Conservation (phyloP, 2,113 vertebrate genomes). For the human region GRCh38 chr20:21164001-21164500, state of each 20-base stretch:
- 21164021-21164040: neutral
- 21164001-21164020: neutral
- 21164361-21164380: neutral
- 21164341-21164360: neutral
- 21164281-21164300: neutral
- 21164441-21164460: neutral
- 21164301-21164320: constrained; percentile 15
- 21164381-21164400: neutral
- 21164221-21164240: neutral
- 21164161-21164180: neutral
- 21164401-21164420: neutral
- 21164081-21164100: neutral
- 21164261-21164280: neutral
- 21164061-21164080: neutral
- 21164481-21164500: neutral
- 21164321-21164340: neutral
- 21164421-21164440: constrained; percentile 16
- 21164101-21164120: neutral
- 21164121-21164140: neutral
- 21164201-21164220: neutral
- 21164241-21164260: neutral
- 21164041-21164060: neutral
- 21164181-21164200: neutral
- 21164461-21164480: neutral
- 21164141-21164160: neutral